phyloP scores from a whole-genome alignment of 2,888 invertebrate genomes.

The Luperina testacea region DNA sequence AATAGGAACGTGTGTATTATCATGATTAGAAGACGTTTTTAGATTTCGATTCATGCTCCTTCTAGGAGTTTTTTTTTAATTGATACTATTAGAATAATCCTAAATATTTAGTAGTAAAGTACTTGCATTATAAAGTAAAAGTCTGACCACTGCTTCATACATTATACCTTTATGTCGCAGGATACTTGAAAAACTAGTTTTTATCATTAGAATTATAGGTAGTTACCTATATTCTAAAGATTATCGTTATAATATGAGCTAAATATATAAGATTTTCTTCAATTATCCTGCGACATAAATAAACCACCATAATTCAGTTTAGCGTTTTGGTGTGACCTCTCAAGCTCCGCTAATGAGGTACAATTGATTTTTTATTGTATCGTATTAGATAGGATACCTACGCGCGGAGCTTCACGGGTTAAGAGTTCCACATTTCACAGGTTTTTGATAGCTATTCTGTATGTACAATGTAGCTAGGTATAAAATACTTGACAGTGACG shows the following conservation, averaged over 20 bases:
- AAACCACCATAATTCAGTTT: background rate
- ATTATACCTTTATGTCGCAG: background rate
- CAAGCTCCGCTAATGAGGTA: no score
- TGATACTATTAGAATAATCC: background rate
- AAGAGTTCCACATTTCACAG: background rate
- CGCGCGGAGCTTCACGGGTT: no score
- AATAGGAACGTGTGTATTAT: no score
- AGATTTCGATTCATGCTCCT: background rate
- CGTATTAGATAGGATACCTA: no score
- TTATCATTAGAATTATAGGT: background rate
- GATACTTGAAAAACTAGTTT: no score
- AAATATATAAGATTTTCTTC: background rate
- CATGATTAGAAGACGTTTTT: no score
- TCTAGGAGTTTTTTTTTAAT: background rate
- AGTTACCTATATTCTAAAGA: no score
- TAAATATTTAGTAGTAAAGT: background rate
- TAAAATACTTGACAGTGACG: constrained; percentile 15
- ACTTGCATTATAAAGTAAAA: background rate
- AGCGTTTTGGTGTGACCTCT: no score
- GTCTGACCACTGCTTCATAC: no score
- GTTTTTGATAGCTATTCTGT: background rate
- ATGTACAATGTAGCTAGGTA: background rate
- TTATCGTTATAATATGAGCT: background rate
- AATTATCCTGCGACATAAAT: background rate
- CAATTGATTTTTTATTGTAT: no score